Percentiles rank a stretch among this genome's conserved stretches.
phyloP scores from a whole-genome alignment of 2,888 invertebrate species.

The Laothoe populi region DNA sequence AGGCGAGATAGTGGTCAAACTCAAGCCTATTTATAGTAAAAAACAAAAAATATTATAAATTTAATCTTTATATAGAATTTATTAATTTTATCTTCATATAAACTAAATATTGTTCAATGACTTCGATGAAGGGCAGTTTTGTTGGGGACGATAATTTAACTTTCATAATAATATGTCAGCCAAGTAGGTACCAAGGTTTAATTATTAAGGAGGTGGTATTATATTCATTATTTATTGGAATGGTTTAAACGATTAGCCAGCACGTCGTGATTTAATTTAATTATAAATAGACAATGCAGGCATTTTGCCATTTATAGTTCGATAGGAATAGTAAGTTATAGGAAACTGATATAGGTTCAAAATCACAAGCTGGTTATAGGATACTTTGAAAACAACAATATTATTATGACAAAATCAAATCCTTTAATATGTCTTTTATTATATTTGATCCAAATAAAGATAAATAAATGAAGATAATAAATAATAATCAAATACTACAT shows the following conservation, averaged over 20 bases:
- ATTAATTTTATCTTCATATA: too few species aligned
- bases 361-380: neutral
- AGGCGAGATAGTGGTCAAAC: too few species aligned
- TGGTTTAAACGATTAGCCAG: conserved; percentile 5
- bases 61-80: too few species aligned
- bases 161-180: neutral
- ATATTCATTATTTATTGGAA: neutral
- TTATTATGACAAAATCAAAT: too few species aligned
- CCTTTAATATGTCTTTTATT: too few species aligned
- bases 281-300: conserved; percentile 45
- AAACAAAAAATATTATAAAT: too few species aligned
- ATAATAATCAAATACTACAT: too few species aligned
- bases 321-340: conserved; percentile 15
- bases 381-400: too few species aligned
- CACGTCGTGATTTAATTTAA: conserved; percentile 43
- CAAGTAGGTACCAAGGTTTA: neutral
- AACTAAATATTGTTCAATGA: too few species aligned
- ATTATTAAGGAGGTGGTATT: neutral
- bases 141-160: neutral
- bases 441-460: too few species aligned
- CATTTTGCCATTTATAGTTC: conserved; percentile 34
- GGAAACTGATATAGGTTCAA: conserved; percentile 19
- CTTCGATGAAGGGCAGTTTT: neutral
- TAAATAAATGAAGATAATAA: too few species aligned
- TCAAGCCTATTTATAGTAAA: too few species aligned